Percentiles rank a stretch among this genome's conserved stretches.
Conservation (phyloP, 2,113 vertebrate genomes). For the Nesoenas mayeri region DNA sequence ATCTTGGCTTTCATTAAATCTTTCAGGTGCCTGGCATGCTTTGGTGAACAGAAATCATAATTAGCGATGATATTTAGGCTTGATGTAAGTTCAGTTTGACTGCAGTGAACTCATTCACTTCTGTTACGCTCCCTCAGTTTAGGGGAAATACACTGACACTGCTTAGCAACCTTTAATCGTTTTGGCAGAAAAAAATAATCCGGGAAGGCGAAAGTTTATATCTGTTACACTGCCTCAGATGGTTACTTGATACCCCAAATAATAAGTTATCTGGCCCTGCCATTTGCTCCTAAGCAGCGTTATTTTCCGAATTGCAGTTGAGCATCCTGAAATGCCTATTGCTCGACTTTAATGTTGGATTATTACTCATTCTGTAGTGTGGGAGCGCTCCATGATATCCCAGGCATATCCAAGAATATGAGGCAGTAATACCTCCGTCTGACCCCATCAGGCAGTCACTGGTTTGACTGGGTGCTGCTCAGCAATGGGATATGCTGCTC, state of each 20-base stretch:
- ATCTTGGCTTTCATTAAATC: not conserved
- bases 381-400: not conserved
- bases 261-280: not conserved
- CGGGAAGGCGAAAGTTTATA: not conserved
- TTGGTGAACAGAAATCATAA: not conserved
- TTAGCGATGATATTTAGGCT: not conserved
- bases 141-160: not conserved
- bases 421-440: not conserved
- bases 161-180: conserved; percentile 8
- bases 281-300: not conserved
- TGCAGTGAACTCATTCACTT: not conserved
- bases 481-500: not conserved
- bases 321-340: accelerated
- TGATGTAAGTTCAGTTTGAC: not conserved
- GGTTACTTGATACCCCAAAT: not conserved
- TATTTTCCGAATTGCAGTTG: not conserved
- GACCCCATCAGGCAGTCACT: not conserved
- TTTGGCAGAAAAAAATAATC: not conserved
- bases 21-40: not conserved
- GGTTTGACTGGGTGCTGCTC: not conserved
- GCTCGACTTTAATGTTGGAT: not conserved
- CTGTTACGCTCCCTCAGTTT: not conserved
- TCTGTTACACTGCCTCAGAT: not conserved
- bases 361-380: not conserved
- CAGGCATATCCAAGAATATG: not conserved